phyloP scores from a whole-genome alignment of 2,113 vertebrate genomes.

The Scortum barcoo region DNA sequence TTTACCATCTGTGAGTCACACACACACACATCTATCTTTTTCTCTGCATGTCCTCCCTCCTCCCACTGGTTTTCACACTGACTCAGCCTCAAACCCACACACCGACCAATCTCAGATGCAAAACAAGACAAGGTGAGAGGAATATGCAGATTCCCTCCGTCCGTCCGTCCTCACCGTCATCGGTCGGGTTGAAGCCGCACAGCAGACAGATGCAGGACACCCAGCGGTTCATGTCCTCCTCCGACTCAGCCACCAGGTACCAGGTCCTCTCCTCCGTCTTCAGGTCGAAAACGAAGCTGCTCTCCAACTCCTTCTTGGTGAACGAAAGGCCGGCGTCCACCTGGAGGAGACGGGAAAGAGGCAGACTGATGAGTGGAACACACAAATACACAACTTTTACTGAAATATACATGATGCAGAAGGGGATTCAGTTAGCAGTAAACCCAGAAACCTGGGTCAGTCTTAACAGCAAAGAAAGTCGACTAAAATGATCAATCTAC shows the following conservation, averaged over 20 bases:
- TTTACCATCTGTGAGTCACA: background rate
- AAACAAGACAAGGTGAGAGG: background rate
- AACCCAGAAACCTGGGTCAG: background rate
- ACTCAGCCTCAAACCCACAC: conserved; percentile 52
- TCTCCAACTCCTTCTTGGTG: conserved; percentile 91
- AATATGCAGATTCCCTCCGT: background rate
- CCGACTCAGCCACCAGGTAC: conserved; percentile 94
- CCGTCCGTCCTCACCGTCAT: conserved; percentile 50
- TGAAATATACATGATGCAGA: background rate
- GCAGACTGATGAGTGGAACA: background rate
- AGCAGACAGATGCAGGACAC: conserved; percentile 92
- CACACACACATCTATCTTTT: background rate
- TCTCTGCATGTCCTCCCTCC: conserved; percentile 37
- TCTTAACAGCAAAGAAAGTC: background rate
- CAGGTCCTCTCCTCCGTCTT: conserved; percentile 90
- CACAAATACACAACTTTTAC: background rate
- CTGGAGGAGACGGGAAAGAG: conserved; percentile 50
- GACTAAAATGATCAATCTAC: too few species aligned
- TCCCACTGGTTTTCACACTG: conserved; percentile 61
- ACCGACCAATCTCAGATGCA: conserved; percentile 13
- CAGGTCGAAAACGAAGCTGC: conserved; percentile 91
- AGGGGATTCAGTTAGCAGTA: background rate
- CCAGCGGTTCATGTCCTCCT: conserved; percentile 95
- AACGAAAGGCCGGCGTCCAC: conserved; percentile 88
- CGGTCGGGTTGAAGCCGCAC: conserved; percentile 89